Conservation (phyloP, 2,797 vertebrate genomes). For the Lerista edwardsae region DNA sequence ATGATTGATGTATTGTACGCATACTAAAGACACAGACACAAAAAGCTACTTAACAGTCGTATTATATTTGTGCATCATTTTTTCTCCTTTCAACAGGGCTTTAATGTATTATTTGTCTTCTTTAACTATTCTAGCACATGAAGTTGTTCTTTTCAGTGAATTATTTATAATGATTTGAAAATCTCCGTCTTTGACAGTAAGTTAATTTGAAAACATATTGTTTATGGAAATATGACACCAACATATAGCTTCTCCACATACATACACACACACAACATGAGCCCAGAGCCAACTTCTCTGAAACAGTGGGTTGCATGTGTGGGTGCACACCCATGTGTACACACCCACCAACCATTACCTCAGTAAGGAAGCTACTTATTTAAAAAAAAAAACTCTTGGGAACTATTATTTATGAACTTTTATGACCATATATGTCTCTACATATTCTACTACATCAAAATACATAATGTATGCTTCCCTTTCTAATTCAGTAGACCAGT, state of each 20-base stretch:
- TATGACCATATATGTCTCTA: conserved; percentile 3
- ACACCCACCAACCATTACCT: not conserved
- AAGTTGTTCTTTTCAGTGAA: not conserved
- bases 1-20: not conserved
- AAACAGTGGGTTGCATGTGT: not conserved
- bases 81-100: not conserved
- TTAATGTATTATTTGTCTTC: not conserved
- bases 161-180: conserved; percentile 4
- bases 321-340: not conserved
- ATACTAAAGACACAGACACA: not conserved
- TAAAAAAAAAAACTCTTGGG: not conserved
- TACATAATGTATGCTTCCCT: not conserved
- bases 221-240: not conserved
- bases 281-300: not conserved
- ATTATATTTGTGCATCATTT: not conserved
- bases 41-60: not conserved
- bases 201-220: not conserved
- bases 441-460: not conserved
- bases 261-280: too few relatives aligned
- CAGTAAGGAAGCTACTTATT: not conserved
- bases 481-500: not conserved
- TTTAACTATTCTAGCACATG: not conserved
- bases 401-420: conserved; percentile 25
- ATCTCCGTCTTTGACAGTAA: conserved; percentile 4
- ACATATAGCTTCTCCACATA: not conserved